Evolutionary conservation across 1,140 invertebrate species (phyloP).

Genomic region (Nebria ingens): DNA sequence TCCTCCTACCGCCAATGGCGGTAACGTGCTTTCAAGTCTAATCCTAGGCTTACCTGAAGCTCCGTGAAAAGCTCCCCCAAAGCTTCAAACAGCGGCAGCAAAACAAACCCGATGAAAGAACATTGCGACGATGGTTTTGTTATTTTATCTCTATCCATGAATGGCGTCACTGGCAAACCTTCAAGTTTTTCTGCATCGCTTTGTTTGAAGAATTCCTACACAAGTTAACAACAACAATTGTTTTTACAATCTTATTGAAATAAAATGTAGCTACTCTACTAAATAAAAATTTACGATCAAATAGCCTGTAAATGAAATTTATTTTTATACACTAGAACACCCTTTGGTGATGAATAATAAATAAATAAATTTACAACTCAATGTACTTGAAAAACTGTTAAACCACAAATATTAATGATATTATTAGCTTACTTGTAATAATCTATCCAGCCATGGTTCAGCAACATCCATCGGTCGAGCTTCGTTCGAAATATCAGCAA

Average conservation of each 20-base stretch:
- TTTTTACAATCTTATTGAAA: too few species aligned
- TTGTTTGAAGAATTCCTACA: constrained; percentile 67
- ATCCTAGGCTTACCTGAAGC: constrained; percentile 43
- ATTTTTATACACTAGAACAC: constrained; percentile 12
- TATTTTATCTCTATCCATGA: constrained; percentile 85
- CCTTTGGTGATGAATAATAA: too few species aligned
- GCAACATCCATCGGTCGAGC: constrained; percentile 74
- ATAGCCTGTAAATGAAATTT: background rate
- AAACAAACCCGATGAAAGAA: constrained; percentile 74
- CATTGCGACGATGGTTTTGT: constrained; percentile 79
- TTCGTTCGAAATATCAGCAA: constrained; percentile 81
- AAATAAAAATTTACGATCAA: background rate
- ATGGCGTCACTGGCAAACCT: constrained; percentile 75
- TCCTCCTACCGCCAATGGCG: background rate
- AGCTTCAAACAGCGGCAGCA: constrained; percentile 69
- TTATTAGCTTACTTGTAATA: constrained; percentile 41
- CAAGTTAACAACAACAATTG: background rate
- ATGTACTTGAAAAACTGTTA: too few species aligned
- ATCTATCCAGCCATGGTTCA: constrained; percentile 72
- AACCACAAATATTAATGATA: too few species aligned
- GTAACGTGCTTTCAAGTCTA: background rate
- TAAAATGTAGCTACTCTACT: too few species aligned
- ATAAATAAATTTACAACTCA: background rate
- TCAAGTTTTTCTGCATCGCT: constrained; percentile 76
- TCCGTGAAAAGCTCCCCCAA: constrained; percentile 61